phyloP scores from a whole-genome alignment of 2,888 invertebrate species.

The Eurytoma adleriae region DNA sequence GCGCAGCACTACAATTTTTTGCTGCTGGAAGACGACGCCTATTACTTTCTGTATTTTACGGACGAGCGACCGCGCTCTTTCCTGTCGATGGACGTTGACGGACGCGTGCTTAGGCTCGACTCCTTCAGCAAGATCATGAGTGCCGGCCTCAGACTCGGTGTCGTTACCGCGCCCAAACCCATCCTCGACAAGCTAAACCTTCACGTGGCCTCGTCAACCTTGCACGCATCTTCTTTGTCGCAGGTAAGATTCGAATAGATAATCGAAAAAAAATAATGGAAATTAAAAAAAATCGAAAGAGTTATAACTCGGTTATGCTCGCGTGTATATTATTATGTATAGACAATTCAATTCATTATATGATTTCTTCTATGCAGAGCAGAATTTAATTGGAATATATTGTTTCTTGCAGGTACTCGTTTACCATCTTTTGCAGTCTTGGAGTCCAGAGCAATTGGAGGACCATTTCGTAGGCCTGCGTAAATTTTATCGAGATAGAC shows the following conservation, averaged over 20 bases:
- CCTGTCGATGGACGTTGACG: conserved; percentile 85
- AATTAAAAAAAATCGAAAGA: too few species aligned
- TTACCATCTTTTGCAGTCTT: conserved; percentile 77
- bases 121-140: conserved; percentile 87
- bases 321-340: too few species aligned
- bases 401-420: conserved; percentile 23
- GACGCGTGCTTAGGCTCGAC: conserved; percentile 86
- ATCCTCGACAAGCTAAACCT: conserved; percentile 80
- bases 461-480: conserved; percentile 80
- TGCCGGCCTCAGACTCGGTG: conserved; percentile 84
- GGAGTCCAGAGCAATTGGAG: conserved; percentile 80
- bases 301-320: too few species aligned
- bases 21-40: conserved; percentile 89
- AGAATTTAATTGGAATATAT: neutral
- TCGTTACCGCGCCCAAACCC: conserved; percentile 83
- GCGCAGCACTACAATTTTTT: conserved; percentile 86
- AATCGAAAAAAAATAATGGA: neutral
- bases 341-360: too few species aligned
- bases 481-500: conserved; percentile 80
- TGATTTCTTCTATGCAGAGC: too few species aligned
- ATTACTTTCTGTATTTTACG: conserved; percentile 85
- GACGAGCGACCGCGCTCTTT: conserved; percentile 81
- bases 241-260: conserved; percentile 76
- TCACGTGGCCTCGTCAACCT: conserved; percentile 82
- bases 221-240: conserved; percentile 81